A percentile compares a stretch with the other conserved stretches of the same genome.
Conservation (phyloP, 2,113 vertebrate genomes). For the Chaetodon trifascialis region DNA sequence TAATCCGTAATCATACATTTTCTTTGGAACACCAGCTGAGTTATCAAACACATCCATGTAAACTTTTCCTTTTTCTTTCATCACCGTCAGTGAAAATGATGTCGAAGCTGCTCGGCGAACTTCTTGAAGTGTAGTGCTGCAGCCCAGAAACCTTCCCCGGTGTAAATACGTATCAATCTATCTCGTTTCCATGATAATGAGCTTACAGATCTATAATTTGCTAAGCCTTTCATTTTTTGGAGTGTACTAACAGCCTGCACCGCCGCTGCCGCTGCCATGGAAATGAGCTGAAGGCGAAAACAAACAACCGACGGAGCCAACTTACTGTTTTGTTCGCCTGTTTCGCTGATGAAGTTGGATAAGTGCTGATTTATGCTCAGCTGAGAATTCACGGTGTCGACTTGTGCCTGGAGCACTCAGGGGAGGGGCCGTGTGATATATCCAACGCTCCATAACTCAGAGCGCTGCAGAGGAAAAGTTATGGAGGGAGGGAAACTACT, state of each 20-base stretch:
- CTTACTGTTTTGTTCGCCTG: constrained; percentile 31
- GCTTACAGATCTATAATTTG: constrained; percentile 38
- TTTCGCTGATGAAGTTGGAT: constrained; percentile 67
- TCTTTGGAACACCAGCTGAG: neutral
- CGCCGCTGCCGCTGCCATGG: constrained; percentile 14
- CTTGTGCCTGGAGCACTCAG: neutral
- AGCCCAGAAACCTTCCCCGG: neutral
- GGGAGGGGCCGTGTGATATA: neutral
- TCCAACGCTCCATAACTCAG: constrained; percentile 10
- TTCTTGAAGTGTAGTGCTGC: neutral
- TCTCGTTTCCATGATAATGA: constrained; percentile 34
- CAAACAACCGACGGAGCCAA: constrained; percentile 46
- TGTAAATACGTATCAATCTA: constrained; percentile 9
- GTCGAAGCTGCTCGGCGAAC: neutral
- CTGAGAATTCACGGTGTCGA: constrained; percentile 36
- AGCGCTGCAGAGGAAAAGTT: neutral
- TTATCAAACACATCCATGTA: neutral
- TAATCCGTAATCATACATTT: neutral
- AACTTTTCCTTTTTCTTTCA: neutral
- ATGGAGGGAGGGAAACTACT: neutral
- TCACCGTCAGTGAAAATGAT: neutral
- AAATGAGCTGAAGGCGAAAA: constrained; percentile 61
- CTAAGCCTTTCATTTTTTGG: constrained; percentile 19
- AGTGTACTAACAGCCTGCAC: constrained; percentile 5
- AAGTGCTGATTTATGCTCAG: constrained; percentile 65